These are phyloP conservation scores for Cephus sareptanus DNA, from an alignment of 2,888 invertebrate species.

Conservation along the genomic window DNA sequence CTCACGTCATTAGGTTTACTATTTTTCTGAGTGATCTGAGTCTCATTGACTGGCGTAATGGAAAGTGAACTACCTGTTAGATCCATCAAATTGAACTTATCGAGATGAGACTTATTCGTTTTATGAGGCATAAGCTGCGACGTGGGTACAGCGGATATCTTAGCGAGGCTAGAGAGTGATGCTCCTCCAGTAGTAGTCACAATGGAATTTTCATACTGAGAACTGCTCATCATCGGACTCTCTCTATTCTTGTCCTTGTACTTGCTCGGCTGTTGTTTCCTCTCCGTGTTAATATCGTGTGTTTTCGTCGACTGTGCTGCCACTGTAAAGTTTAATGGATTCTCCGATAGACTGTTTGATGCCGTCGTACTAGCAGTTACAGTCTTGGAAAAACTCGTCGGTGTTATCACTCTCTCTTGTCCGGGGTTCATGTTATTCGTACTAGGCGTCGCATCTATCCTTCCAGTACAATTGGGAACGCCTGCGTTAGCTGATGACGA, in stretches of 20 bases:
- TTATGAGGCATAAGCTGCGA: conserved; percentile 55
- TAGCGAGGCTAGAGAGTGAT: conserved; percentile 40
- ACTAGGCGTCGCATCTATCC: conserved; percentile 28
- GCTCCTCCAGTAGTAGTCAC: conserved; percentile 9
- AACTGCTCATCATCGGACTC: conserved; percentile 22
- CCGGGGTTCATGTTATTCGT: conserved; percentile 20
- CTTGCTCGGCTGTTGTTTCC: conserved; percentile 35
- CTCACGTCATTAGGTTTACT: conserved; percentile 39
- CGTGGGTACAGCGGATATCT: conserved; percentile 54
- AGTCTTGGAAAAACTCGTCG: conserved; percentile 32
- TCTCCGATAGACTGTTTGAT: conserved; percentile 28
- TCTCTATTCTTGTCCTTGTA: conserved; percentile 46
- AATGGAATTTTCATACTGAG: conserved; percentile 32
- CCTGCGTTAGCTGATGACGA: not conserved
- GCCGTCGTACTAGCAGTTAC: not conserved
- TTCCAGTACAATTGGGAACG: conserved; percentile 27
- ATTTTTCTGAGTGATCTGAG: conserved; percentile 38
- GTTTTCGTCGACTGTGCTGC: conserved; percentile 31
- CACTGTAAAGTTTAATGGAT: conserved; percentile 26
- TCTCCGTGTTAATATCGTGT: conserved; percentile 26
- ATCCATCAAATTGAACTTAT: conserved; percentile 58
- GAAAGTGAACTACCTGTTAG: conserved; percentile 57
- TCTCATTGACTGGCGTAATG: conserved; percentile 59
- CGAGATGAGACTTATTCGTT: conserved; percentile 40
- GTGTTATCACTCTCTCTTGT: conserved; percentile 32